A percentile compares a stretch with the other conserved stretches of the same genome.
These are phyloP conservation scores for Tolmerus cingulatus DNA, from an alignment of 2,888 invertebrate species.

Conservation along the genomic window DNA sequence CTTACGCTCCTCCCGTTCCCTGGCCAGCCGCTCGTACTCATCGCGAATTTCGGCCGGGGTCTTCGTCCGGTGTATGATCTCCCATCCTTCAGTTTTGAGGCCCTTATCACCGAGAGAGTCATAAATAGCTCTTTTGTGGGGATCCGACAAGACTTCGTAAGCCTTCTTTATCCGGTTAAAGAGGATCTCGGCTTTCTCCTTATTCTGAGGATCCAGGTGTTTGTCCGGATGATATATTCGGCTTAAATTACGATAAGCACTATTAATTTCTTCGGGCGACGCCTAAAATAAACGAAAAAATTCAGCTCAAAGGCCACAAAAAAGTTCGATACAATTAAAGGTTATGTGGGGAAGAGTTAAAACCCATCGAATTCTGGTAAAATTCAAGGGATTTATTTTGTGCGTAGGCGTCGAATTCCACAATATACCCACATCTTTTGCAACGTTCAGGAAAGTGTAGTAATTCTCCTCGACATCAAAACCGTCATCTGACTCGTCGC, in stretches of 20 bases:
- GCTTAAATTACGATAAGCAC: conserved; percentile 90
- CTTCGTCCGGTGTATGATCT: conserved; percentile 88
- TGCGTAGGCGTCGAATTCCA: neutral
- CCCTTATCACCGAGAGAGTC: conserved; percentile 89
- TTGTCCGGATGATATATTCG: conserved; percentile 97
- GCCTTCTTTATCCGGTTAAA: conserved; percentile 94
- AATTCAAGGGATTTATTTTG: neutral
- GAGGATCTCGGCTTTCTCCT: conserved; percentile 88
- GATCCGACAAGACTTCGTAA: conserved; percentile 93
- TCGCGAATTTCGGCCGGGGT: conserved; percentile 96
- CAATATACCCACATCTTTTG: conserved; percentile 75
- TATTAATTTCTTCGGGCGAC: conserved; percentile 88
- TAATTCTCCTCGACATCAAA: conserved; percentile 79
- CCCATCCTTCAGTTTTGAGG: conserved; percentile 94
- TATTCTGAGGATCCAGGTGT: conserved; percentile 82
- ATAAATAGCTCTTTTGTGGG: conserved; percentile 94
- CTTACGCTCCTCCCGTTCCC: conserved; percentile 85
- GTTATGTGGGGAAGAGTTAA: neutral
- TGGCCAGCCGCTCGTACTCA: conserved; percentile 89
- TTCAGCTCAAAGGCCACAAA: neutral
- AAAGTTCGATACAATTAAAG: neutral
- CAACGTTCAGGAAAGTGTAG: conserved; percentile 86
- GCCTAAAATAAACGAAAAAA: conserved; percentile 71
- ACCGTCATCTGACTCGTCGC: conserved; percentile 74
- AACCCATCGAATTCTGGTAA: neutral